Evolutionary conservation across 64 coral and sea anemone genomes (phyloP).

Genomic region (Pocillopora damicornis): DNA sequence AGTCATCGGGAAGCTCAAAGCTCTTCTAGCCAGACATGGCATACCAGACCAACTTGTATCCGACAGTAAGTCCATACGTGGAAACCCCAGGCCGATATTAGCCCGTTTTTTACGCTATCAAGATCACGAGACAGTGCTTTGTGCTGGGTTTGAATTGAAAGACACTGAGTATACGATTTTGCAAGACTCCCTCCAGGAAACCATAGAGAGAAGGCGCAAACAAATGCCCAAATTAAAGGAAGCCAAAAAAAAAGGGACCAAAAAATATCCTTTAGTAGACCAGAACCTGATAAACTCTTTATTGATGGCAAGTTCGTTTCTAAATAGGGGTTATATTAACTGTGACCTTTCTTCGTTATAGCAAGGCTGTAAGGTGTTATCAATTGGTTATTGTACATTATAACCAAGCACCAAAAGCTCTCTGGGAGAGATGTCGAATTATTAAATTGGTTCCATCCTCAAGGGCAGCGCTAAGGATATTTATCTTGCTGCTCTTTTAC

Average conservation of each 20-base stretch:
- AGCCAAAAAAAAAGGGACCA: not conserved
- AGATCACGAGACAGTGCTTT: not conserved
- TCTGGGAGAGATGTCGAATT: too few relatives aligned
- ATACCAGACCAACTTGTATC: constrained; percentile 34
- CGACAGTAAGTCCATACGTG: not conserved
- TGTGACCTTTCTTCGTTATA: too few relatives aligned
- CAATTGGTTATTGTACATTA: too few relatives aligned
- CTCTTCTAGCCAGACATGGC: constrained; percentile 18
- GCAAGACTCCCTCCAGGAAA: constrained; percentile 11
- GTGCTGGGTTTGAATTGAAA: not conserved
- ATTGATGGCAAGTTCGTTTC: not conserved
- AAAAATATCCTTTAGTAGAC: constrained; percentile 10
- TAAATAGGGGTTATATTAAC: too few relatives aligned
- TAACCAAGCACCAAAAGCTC: too few relatives aligned
- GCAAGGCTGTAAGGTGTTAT: too few relatives aligned
- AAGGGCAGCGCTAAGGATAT: too few relatives aligned
- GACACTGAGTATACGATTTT: not conserved
- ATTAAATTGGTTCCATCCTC: too few relatives aligned
- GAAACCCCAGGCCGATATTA: constrained; percentile 11
- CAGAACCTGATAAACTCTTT: constrained; percentile 12
- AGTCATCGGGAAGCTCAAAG: constrained; percentile 24
- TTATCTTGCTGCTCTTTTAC: too few relatives aligned
- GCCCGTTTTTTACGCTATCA: constrained; percentile 19
- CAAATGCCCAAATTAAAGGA: not conserved
- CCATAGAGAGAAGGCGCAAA: not conserved